phyloP scores from a whole-genome alignment of 2,888 invertebrate species.

The Ommatoiulus sabulosus region DNA sequence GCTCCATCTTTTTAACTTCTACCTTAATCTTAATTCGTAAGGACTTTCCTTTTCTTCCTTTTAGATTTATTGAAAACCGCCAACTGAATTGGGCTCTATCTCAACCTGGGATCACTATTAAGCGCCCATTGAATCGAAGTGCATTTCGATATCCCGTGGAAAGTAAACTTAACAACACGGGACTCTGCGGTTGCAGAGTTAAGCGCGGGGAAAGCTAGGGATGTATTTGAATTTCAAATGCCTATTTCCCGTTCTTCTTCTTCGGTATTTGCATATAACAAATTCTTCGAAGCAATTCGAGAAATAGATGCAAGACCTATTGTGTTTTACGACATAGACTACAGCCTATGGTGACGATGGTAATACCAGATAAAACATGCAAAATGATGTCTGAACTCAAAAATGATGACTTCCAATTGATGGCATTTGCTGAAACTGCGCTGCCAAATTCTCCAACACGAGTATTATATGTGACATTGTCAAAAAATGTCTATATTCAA shows the following conservation, averaged over 20 bases:
- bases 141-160: conserved; percentile 9
- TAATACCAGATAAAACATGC: conserved; percentile 45
- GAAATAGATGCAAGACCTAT: conserved; percentile 47
- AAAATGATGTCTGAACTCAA: conserved; percentile 47
- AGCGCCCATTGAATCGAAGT: conserved; percentile 35
- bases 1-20: not conserved
- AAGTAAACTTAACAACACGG: conserved; percentile 18
- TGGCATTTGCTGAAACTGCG: conserved; percentile 32
- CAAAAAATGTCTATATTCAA: conserved; percentile 9
- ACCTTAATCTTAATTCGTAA: conserved; percentile 24
- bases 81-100: conserved; percentile 20
- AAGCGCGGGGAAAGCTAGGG: not conserved
- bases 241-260: not conserved
- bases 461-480: conserved; percentile 14
- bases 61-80: conserved; percentile 41
- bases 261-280: conserved; percentile 32
- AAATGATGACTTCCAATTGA: conserved; percentile 42
- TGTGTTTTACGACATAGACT: conserved; percentile 37
- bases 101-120: conserved; percentile 29
- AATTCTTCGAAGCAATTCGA: conserved; percentile 38
- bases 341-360: not conserved
- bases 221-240: conserved; percentile 45
- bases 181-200: conserved; percentile 13
- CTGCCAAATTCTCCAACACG: conserved; percentile 4
- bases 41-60: not conserved